Evolutionary conservation across 2,797 vertebrate species (phyloP).

Genomic region (Poecilia velifera): DNA sequence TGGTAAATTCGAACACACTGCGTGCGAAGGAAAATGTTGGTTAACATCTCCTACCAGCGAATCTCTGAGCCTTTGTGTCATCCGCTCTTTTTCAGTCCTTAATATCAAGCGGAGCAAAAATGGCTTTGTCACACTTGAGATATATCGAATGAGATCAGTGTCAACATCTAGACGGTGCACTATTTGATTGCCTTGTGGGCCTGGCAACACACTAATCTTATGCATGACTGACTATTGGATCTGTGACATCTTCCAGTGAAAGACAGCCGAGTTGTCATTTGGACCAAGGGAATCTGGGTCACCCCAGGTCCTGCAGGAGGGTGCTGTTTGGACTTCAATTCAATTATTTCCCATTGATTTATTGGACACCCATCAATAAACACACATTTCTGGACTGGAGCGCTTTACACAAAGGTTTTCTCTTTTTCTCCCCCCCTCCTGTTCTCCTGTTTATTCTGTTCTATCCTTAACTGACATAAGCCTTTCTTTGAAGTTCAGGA

Average conservation of each 20-base stretch:
- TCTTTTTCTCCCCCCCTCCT: slow-evolving; percentile 13
- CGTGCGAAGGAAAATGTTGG: slow-evolving; percentile 27
- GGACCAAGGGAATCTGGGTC: slow-evolving; percentile 69
- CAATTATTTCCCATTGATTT: slow-evolving; percentile 82
- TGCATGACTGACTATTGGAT: slow-evolving; percentile 74
- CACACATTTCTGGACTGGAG: slow-evolving; percentile 57
- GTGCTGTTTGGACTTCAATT: slow-evolving; percentile 62
- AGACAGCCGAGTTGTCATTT: slow-evolving; percentile 55
- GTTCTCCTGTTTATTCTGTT: slow-evolving; percentile 63
- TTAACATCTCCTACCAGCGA: slow-evolving; percentile 42
- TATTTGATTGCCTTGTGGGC: slow-evolving; percentile 74
- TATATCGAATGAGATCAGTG: slow-evolving; percentile 78
- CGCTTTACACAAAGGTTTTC: slow-evolving; percentile 54
- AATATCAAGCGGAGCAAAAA: slow-evolving; percentile 71
- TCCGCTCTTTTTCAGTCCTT: slow-evolving; percentile 58
- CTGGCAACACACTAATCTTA: slow-evolving; percentile 70
- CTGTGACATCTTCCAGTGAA: slow-evolving; percentile 69
- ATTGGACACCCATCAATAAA: slow-evolving; percentile 76
- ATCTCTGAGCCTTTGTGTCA: slow-evolving; percentile 58
- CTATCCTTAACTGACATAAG: slow-evolving; percentile 78
- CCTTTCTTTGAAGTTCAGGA: slow-evolving; percentile 79
- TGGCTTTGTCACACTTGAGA: slow-evolving; percentile 73
- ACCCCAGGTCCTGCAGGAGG: slow-evolving; percentile 61
- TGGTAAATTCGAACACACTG: not conserved
- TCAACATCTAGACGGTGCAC: slow-evolving; percentile 69